A percentile compares a stretch with the other conserved stretches of the same genome.
Evolutionary conservation across 2,797 vertebrate genomes (phyloP).

Genomic region (Myripristis murdjan): DNA sequence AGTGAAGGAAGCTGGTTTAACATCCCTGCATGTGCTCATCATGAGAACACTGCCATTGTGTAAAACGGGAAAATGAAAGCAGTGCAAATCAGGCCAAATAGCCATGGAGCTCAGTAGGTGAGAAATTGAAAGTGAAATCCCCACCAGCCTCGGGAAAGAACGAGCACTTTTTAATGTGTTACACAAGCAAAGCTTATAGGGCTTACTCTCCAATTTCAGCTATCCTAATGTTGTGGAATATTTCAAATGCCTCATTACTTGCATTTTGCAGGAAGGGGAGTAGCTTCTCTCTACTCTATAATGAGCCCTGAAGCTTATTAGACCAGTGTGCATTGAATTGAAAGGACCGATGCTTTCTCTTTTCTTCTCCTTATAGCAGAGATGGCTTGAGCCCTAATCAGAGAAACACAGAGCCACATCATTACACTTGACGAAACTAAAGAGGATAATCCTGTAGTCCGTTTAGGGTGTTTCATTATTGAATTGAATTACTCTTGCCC

Average conservation of each 20-base stretch:
- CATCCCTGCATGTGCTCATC: constrained; percentile 37
- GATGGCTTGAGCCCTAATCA: constrained; percentile 71
- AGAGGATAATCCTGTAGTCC: constrained; percentile 73
- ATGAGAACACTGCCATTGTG: constrained; percentile 16
- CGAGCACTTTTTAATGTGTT: constrained; percentile 73
- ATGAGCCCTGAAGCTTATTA: constrained; percentile 83
- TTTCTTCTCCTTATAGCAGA: constrained; percentile 59
- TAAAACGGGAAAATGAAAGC: constrained; percentile 52
- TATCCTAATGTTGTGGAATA: constrained; percentile 84
- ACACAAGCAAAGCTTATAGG: constrained; percentile 77
- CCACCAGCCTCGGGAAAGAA: constrained; percentile 48
- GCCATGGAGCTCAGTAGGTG: constrained; percentile 58
- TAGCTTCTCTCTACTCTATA: constrained; percentile 74
- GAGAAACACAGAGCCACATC: constrained; percentile 80
- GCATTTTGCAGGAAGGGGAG: constrained; percentile 75
- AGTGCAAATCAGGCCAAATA: constrained; percentile 31
- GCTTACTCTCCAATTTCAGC: constrained; percentile 80
- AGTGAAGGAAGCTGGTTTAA: constrained; percentile 33
- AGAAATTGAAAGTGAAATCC: constrained; percentile 66
- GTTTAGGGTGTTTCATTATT: constrained; percentile 71
- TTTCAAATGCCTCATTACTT: constrained; percentile 87
- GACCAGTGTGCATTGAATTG: constrained; percentile 76
- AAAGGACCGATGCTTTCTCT: constrained; percentile 60
- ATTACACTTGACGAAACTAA: constrained; percentile 80
- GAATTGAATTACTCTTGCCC: constrained; percentile 70